Conservation (phyloP, 2,888 invertebrate genomes). For the Mimumesa dahlbomi region DNA sequence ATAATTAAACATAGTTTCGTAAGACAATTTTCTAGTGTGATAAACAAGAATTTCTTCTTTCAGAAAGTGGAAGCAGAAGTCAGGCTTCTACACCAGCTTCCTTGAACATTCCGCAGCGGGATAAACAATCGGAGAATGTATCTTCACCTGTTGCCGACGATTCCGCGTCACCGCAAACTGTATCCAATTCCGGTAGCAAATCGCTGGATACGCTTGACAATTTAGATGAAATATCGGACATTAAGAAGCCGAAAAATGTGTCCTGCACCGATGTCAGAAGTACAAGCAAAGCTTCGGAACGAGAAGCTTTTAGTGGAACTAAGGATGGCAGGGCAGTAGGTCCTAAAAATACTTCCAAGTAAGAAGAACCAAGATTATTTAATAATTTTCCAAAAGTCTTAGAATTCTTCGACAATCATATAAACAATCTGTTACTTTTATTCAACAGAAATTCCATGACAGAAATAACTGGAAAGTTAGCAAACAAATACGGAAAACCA, state of each 20-base stretch:
- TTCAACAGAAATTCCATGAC: conserved; percentile 63
- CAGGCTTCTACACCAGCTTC: conserved; percentile 66
- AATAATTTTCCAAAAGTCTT: neutral
- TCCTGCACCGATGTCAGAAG: conserved; percentile 21
- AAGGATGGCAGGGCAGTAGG: neutral
- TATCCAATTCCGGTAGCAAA: conserved; percentile 31
- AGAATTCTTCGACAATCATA: no score
- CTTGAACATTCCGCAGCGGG: conserved; percentile 3
- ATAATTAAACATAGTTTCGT: no score
- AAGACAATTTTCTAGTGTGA: no score
- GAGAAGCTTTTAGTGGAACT: neutral
- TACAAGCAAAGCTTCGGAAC: conserved; percentile 7
- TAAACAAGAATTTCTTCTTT: conserved; percentile 6
- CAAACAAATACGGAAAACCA: conserved; percentile 82
- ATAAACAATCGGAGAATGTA: neutral
- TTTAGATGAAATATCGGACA: conserved; percentile 39
- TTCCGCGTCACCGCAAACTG: conserved; percentile 4
- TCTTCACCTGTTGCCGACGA: conserved; percentile 6
- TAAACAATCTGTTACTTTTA: no score
- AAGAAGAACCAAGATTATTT: no score
- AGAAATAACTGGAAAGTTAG: conserved; percentile 75
- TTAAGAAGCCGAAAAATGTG: neutral
- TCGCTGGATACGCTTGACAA: conserved; percentile 45
- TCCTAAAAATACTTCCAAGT: conserved; percentile 52
- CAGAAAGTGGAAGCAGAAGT: conserved; percentile 24